Conservation (phyloP, 2,797 vertebrate genomes). For the Scolopax bukidnonensis region DNA sequence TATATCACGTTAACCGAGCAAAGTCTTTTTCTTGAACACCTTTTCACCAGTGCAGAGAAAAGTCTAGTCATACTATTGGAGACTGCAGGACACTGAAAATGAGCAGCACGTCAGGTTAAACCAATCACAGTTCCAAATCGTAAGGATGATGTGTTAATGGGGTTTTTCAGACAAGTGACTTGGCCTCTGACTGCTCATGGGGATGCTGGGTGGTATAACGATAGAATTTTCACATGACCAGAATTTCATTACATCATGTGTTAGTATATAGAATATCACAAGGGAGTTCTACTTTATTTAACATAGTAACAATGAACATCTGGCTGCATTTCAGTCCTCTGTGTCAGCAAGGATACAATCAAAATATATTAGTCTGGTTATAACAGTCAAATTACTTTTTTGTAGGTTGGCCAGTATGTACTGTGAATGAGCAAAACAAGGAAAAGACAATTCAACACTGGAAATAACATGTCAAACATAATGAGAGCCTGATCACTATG, state of each 20-base stretch:
- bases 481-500: neutral
- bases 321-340: constrained; percentile 48
- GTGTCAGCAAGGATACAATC: constrained; percentile 37
- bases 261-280: constrained; percentile 50
- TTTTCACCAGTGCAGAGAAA: neutral
- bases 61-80: neutral
- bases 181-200: neutral
- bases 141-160: neutral
- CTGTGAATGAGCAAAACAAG: constrained; percentile 29
- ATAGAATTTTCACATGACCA: constrained; percentile 53
- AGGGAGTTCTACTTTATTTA: constrained; percentile 60
- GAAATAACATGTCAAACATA: constrained; percentile 65
- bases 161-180: neutral
- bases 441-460: constrained; percentile 32
- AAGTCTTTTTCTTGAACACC: neutral
- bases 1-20: too few species aligned
- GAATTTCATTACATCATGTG: constrained; percentile 56
- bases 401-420: constrained; percentile 34
- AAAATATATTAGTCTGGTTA: constrained; percentile 60
- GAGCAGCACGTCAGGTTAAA: neutral
- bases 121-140: neutral
- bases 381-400: constrained; percentile 40
- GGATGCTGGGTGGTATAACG: constrained; percentile 8
- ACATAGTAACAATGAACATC: constrained; percentile 60
- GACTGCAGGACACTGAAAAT: neutral